Conservation (phyloP, 2,797 vertebrate species). For the Pseudochirops corinnae region DNA sequence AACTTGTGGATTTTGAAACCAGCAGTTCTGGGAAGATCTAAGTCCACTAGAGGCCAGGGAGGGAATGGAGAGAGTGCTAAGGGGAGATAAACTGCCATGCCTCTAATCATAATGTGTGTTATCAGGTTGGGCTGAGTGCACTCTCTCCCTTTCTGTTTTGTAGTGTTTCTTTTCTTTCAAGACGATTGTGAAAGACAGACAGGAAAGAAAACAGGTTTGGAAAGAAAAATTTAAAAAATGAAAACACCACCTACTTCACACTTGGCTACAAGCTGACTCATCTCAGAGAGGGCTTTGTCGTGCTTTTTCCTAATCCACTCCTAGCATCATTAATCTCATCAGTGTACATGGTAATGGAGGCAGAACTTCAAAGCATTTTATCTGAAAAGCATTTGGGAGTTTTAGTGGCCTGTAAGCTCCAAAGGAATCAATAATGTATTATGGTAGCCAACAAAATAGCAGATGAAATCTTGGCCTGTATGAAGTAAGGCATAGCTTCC, state of each 20-base stretch:
- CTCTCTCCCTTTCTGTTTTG: background rate
- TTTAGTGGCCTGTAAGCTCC: background rate
- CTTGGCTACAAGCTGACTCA: background rate
- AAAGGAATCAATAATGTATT: background rate
- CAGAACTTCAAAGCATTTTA: background rate
- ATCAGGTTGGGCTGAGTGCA: background rate
- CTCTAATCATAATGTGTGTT: background rate
- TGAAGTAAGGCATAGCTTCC: background rate
- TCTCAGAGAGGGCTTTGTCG: background rate
- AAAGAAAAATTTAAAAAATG: background rate
- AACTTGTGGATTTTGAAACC: background rate
- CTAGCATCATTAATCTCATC: background rate
- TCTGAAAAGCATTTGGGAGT: background rate
- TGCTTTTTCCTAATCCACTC: background rate
- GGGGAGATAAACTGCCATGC: fast-evolving
- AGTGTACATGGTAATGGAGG: background rate
- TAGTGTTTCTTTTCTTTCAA: background rate
- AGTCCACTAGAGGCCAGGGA: background rate
- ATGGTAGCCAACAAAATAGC: background rate
- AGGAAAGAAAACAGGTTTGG: background rate
- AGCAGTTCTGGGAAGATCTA: background rate
- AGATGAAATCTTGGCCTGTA: background rate
- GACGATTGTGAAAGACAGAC: background rate
- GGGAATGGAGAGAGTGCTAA: background rate
- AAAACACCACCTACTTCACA: background rate